These are phyloP conservation scores for Ceratosolen fusciceps DNA, from an alignment of 1,140 invertebrate species.

Conservation along the genomic window DNA sequence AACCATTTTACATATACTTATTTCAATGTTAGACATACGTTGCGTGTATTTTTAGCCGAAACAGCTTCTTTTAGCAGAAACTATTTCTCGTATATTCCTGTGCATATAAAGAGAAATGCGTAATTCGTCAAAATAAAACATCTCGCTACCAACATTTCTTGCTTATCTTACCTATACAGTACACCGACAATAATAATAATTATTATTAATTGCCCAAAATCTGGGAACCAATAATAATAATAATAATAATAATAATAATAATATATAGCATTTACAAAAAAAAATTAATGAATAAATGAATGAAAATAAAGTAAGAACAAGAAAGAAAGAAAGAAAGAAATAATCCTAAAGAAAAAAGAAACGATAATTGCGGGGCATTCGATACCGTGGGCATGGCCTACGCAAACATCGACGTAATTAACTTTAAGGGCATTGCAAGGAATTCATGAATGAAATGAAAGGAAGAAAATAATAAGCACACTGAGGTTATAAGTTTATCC, in stretches of 20 bases:
- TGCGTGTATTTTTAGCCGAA: neutral
- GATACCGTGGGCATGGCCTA: neutral
- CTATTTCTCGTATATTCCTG: neutral
- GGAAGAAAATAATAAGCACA: conserved; percentile 1
- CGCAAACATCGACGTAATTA: neutral
- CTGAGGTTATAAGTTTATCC: conserved; percentile 11
- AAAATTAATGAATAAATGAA: too few species aligned
- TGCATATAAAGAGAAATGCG: neutral
- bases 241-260: too few species aligned
- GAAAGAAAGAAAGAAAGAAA: neutral
- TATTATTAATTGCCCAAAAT: too few species aligned
- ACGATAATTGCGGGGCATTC: too few species aligned
- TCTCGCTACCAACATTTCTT: neutral
- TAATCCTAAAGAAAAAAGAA: too few species aligned
- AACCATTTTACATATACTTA: neutral
- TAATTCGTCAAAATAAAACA: conserved; percentile 6
- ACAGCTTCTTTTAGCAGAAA: neutral
- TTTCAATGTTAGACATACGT: neutral
- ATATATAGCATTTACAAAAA: too few species aligned
- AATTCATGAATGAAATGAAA: conserved; percentile 31
- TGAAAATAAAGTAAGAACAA: conserved; percentile 11
- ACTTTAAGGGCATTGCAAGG: neutral
- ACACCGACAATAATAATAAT: conserved; percentile 18
- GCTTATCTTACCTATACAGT: conserved; percentile 4
- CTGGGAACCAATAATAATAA: too few species aligned